These are phyloP conservation scores for Aleadryas rufinucha DNA, from an alignment of 2,113 vertebrate genomes.

Conservation along the genomic window DNA sequence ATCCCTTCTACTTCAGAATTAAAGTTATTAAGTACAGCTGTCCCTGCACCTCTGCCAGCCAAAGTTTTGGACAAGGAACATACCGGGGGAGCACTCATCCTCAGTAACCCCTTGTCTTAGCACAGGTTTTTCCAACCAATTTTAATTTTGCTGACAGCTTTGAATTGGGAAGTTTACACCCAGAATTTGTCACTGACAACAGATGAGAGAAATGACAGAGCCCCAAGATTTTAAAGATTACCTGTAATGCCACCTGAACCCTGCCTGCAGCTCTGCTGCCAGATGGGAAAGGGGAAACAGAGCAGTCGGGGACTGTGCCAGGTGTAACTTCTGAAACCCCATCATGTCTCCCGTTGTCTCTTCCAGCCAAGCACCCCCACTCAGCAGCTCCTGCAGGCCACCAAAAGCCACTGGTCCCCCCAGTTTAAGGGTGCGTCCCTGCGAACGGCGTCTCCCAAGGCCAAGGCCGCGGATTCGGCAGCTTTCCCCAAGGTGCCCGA, in stretches of 20 bases:
- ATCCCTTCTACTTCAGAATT: neutral
- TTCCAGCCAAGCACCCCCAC: slow-evolving; percentile 80
- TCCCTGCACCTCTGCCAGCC: neutral
- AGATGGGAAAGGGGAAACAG: fast-evolving
- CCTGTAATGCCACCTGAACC: neutral
- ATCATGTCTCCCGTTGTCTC: neutral
- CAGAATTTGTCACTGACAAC: neutral
- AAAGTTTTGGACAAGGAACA: neutral
- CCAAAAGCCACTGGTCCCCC: slow-evolving; percentile 61
- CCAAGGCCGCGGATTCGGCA: neutral
- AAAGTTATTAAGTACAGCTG: neutral
- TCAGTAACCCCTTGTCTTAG: neutral
- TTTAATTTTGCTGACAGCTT: neutral
- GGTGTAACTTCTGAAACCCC: fast-evolving
- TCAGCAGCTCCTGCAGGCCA: slow-evolving; percentile 81
- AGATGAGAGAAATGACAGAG: neutral
- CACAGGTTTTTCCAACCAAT: neutral
- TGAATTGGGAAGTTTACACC: neutral
- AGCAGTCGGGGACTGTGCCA: neutral
- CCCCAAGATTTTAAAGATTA: neutral
- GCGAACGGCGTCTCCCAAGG: slow-evolving; percentile 54
- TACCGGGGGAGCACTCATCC: fast-evolving
- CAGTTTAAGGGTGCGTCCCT: slow-evolving; percentile 38
- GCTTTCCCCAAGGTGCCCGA: slow-evolving; percentile 66
- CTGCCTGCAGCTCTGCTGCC: neutral